Percentiles rank a stretch among this genome's conserved stretches.
Conservation (phyloP, 1,140 invertebrate species). For the Leptopilina boulardi region DNA sequence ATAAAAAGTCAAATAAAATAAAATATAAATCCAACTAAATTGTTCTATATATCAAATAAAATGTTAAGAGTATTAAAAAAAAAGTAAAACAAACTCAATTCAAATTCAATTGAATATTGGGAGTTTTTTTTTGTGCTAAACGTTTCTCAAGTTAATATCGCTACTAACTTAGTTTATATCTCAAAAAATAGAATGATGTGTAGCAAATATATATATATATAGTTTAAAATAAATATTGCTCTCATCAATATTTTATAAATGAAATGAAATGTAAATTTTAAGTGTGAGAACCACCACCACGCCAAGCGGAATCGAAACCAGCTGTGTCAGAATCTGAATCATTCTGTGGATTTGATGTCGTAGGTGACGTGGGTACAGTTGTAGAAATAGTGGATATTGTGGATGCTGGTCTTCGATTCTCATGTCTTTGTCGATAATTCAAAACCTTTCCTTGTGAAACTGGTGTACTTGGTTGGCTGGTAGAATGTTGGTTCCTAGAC, state of each 20-base stretch:
- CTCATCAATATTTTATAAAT: not conserved
- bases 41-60: too few relatives aligned
- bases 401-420: conserved; percentile 62
- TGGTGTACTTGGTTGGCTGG: conserved; percentile 69
- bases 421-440: conserved; percentile 53
- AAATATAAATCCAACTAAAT: not conserved
- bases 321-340: conserved; percentile 89
- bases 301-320: conserved; percentile 87
- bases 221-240: not conserved
- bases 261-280: conserved; percentile 47
- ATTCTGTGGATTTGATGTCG: conserved; percentile 64
- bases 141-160: too few relatives aligned
- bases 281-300: conserved; percentile 69
- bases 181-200: too few relatives aligned
- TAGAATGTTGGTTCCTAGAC: conserved; percentile 46
- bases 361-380: conserved; percentile 76
- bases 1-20: not conserved
- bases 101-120: too few relatives aligned
- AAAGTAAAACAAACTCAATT: too few relatives aligned
- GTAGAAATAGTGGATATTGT: conserved; percentile 78
- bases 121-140: too few relatives aligned
- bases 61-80: too few relatives aligned
- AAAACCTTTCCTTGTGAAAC: conserved; percentile 62
- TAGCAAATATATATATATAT: not conserved
- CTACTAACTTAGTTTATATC: not conserved